phyloP scores from a whole-genome alignment of 2,888 invertebrate genomes.

The Hirudinaria manillensis region DNA sequence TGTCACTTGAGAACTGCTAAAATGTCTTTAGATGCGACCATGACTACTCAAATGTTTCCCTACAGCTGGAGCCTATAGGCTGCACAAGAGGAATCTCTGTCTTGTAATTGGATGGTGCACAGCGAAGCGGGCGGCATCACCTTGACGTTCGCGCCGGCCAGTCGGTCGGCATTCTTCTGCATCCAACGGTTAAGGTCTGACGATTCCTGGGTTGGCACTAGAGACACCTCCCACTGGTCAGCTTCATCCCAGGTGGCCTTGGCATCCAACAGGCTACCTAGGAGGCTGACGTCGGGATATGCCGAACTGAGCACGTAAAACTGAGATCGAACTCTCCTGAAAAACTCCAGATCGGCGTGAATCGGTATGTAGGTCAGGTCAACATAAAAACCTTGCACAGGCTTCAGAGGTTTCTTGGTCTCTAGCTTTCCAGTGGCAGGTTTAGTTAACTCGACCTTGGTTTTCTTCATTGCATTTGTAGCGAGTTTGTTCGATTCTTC shows the following conservation, averaged over 20 bases:
- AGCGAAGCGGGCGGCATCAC: conserved; percentile 26
- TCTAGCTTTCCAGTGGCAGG: background rate
- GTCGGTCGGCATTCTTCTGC: conserved; percentile 17
- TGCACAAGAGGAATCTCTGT: conserved; percentile 23
- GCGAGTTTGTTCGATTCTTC: conserved; percentile 3
- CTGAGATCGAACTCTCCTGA: conserved; percentile 27
- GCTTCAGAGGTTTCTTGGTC: conserved; percentile 23
- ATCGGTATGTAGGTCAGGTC: conserved; percentile 32
- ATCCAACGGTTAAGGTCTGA: conserved; percentile 21
- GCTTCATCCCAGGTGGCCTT: conserved; percentile 20
- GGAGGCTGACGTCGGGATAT: conserved; percentile 20
- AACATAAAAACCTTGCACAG: conserved; percentile 26
- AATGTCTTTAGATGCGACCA: background rate
- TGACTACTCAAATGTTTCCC: background rate
- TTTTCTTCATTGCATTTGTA: background rate
- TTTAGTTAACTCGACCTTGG: conserved; percentile 11
- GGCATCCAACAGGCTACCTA: conserved; percentile 26
- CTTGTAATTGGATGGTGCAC: conserved; percentile 28
- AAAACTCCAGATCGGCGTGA: conserved; percentile 31
- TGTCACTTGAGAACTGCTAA: too few species aligned
- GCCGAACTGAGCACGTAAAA: conserved; percentile 30
- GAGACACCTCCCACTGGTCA: conserved; percentile 24
- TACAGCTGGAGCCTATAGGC: conserved; percentile 28
- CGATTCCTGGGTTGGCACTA: conserved; percentile 30
- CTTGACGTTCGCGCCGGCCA: conserved; percentile 19